Base-by-base conservation (phyloP, 2,797 vertebrate genomes). In the Philypnodon macrostomus region DNA sequence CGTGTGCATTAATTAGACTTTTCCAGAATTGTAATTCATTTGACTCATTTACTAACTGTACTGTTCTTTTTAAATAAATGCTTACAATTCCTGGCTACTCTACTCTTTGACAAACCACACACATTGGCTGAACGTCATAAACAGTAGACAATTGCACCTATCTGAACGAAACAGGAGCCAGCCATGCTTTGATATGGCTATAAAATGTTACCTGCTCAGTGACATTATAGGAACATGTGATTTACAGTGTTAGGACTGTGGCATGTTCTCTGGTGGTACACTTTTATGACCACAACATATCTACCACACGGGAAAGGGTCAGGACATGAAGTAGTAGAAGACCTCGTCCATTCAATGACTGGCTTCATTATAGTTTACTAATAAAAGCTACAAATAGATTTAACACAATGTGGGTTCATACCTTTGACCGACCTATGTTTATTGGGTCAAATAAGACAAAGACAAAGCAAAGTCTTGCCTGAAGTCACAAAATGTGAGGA, bases 191-290 rank as follows among this genome's bases (percentile, higher is more conserved):
- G 48, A 63, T 44, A 42, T 35, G 45, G 50, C 53, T 53, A 41
- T 63, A 56, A 64, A 67, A 66, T 49, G 57, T 62, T 62, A 56
- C 52, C 12, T n/a, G 41, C 32, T 27, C 57, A n/a, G n/a, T n/a
- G 50, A 61, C 66, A 63, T 69, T 60, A 61, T 46, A 44, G 51
- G 19, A 51, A 56, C 4, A 32, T 16, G 23, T 47, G 44, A 73
- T 67, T 70, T 63, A 41, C 45, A 16, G 31, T 41, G 35, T 19
- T 18, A 2, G 26, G 8, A 23, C 10, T 48, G 47, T 53, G 53
- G 53, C 26, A 6, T 38, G 44, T 48, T 23, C 45, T 45, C 41
- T 30, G 32, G 19, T 32, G 17, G 46, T 48, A 46, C 39, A 15
- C 12, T 40, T 60, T 54, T 51, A 36, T 47, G 14, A 14, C 30